Evolutionary conservation across 2,113 vertebrate genomes (phyloP).

Genomic region (Amphiprion ocellaris): DNA sequence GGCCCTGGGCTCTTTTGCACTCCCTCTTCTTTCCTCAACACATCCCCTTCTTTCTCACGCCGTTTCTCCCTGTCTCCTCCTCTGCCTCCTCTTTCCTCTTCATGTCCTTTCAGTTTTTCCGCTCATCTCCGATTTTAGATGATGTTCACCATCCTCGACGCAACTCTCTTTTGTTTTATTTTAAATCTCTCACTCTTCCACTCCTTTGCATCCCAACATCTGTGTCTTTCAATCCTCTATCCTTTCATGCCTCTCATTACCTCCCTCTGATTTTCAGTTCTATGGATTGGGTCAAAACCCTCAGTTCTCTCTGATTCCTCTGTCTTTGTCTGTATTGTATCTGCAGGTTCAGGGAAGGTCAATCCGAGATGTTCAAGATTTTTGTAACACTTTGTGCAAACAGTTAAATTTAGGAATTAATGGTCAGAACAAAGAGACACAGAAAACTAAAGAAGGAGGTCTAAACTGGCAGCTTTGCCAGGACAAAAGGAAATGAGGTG

Average conservation of each 20-base stretch:
- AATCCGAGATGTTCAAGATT: background rate
- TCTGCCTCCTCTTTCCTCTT: constrained; percentile 8
- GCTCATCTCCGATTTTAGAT: background rate
- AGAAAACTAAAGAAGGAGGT: background rate
- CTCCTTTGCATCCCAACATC: constrained; percentile 55
- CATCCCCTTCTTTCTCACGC: constrained; percentile 29
- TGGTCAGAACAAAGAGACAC: background rate
- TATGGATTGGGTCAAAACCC: background rate
- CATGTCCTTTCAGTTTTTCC: background rate
- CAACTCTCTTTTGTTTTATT: background rate
- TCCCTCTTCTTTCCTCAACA: constrained; percentile 7
- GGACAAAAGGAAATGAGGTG: background rate
- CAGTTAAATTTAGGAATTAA: background rate
- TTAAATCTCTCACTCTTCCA: constrained; percentile 23
- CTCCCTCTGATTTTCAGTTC: constrained; percentile 20
- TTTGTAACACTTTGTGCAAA: background rate
- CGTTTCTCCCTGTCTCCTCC: constrained; percentile 17
- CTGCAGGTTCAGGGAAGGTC: constrained; percentile 13
- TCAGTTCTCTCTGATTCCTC: background rate
- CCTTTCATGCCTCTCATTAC: constrained; percentile 26
- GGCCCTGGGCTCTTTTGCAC: constrained; percentile 14
- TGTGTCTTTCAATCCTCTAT: constrained; percentile 41
- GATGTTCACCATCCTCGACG: background rate
- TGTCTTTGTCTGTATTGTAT: background rate
- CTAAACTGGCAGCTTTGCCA: too few species aligned